Percentiles rank a stretch among this genome's conserved stretches.
phyloP scores from a whole-genome alignment of 2,797 vertebrate species.

The Sus cebifrons region DNA sequence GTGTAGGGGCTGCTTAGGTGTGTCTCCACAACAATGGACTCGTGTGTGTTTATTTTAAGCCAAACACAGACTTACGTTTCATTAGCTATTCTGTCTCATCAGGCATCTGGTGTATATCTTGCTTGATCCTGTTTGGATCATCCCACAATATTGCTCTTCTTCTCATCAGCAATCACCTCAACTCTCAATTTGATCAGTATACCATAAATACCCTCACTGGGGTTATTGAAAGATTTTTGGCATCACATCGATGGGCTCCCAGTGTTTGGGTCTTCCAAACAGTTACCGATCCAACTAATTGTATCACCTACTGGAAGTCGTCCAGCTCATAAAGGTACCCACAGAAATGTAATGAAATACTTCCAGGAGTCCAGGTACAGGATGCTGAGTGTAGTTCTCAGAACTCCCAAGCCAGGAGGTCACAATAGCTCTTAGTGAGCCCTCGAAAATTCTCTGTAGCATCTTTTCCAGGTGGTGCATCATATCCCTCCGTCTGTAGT shows the following conservation, averaged over 20 bases:
- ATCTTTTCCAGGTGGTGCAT: background rate
- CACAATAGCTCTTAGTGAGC: background rate
- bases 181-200: background rate
- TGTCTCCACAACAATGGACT: background rate
- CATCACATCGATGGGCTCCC: slow-evolving; percentile 3
- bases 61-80: background rate
- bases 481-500: rapidly evolving
- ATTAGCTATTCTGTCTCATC: background rate
- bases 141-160: background rate
- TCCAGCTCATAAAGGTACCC: slow-evolving; percentile 29
- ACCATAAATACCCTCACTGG: background rate
- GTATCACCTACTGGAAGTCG: slow-evolving; percentile 43
- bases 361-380: background rate
- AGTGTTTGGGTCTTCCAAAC: slow-evolving; percentile 15
- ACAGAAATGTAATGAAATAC: background rate
- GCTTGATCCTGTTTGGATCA: slow-evolving; percentile 44
- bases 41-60: slow-evolving; percentile 22
- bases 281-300: slow-evolving; percentile 17
- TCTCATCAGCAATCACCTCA: background rate
- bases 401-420: background rate
- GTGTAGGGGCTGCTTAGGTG: background rate
- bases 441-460: background rate
- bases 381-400: background rate
- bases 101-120: background rate
- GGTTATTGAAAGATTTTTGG: slow-evolving; percentile 71